phyloP scores from a whole-genome alignment of 2,888 invertebrate genomes.

The Drosophila sordidapex region DNA sequence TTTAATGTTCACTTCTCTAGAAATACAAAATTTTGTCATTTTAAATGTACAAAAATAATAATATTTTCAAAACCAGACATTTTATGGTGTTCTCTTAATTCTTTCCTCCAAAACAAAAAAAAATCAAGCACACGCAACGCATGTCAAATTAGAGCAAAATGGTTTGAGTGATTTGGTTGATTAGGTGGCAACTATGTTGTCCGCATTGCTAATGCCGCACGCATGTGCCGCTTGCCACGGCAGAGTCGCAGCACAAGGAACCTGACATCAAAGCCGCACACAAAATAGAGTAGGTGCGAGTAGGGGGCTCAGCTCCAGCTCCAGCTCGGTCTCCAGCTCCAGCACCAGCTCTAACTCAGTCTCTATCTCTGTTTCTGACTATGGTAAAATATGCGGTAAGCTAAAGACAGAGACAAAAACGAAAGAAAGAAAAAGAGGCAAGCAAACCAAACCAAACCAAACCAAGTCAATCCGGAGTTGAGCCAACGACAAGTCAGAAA shows the following conservation, averaged over 20 bases:
- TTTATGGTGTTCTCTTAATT: not conserved
- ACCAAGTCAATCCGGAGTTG: constrained; percentile 48
- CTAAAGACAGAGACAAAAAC: constrained; percentile 32
- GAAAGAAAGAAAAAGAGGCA: constrained; percentile 7
- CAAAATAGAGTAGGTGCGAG: constrained; percentile 52
- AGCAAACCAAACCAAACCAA: constrained; percentile 25
- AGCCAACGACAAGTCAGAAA: constrained; percentile 63
- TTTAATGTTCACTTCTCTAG: constrained; percentile 64
- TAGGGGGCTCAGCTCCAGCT: constrained; percentile 41
- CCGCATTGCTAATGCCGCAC: constrained; percentile 64
- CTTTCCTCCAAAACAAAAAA: not conserved
- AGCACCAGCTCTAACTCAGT: constrained; percentile 30
- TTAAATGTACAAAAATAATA: constrained; percentile 70
- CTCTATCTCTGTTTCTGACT: constrained; percentile 26
- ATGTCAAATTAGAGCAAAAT: constrained; percentile 8
- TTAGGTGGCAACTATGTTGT: constrained; percentile 45
- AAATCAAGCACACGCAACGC: not conserved
- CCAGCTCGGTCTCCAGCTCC: constrained; percentile 26
- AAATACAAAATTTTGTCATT: constrained; percentile 71
- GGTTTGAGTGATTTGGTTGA: constrained; percentile 12
- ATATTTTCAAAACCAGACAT: constrained; percentile 36
- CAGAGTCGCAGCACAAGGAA: constrained; percentile 42
- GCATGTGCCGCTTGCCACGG: constrained; percentile 28
- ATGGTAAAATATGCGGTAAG: constrained; percentile 55
- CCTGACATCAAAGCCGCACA: constrained; percentile 56